Base-by-base conservation (phyloP, 2,797 vertebrate genomes). In the Mormyrus proboscirostris region DNA sequence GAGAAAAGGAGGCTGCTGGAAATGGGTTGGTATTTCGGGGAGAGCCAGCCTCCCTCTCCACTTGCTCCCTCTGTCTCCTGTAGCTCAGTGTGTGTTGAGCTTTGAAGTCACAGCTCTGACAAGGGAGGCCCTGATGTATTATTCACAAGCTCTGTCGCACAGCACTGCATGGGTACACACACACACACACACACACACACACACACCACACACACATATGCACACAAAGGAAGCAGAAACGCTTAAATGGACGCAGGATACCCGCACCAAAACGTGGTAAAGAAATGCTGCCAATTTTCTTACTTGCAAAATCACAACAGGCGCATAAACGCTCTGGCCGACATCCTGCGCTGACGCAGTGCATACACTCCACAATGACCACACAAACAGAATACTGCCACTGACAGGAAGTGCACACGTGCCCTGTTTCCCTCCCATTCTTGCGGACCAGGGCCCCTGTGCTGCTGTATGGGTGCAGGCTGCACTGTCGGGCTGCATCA, bases 91-190 rank as follows among this genome's bases (percentile, higher is more conserved):
- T 89, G 94, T 91, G 92, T 89, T 92, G 92, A 93, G 92, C 92
- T 95, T 96, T 95, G 95, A 93, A 94, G 93, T 95, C 91, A 69
- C 38, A 62, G 12, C 91, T 95, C 93, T 25, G 90, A 93, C 92
- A 92, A 79, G 89, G 94, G 93, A 94, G 95, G 69, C 90, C 87
- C 92, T 96, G 95, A 96, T 96, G 95, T 96, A 96, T 96, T 95
- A 96, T 96, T 96, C 94, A 96, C 93, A 65, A 94, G 93, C 91
- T 90, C 93, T 86, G 90, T 94, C 86, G 87, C 92, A 92, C 93
- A 93, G 91, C 92, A 92, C 90, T 89, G 76, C 92, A 88, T 79
- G 1, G 4, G 19, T 33, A 44, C 62, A 87, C 89, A 89, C 25
- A 86, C 82, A 85, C 41, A 50, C 44, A 65, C 29, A 55, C 89